phyloP scores from a whole-genome alignment of 1,140 invertebrate genomes.

The Oscheius sp. region DNA sequence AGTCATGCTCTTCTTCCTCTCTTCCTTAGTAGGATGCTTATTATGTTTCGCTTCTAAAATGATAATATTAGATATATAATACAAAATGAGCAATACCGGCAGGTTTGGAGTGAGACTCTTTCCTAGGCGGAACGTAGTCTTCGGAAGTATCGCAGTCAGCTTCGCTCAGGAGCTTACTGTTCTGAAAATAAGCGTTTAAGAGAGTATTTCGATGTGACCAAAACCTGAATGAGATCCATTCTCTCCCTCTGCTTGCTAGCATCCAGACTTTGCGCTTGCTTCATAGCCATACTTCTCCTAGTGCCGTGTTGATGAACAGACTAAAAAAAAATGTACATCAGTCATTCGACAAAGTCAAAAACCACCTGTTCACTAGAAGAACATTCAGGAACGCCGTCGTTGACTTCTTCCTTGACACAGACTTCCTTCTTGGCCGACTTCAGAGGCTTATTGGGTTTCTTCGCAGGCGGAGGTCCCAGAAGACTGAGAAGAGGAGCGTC shows the following conservation, averaged over 20 bases:
- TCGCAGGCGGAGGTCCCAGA: too few species aligned
- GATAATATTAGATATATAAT: neutral
- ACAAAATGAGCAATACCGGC: neutral
- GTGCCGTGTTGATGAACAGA: neutral
- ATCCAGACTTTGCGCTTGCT: neutral
- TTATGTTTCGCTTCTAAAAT: neutral
- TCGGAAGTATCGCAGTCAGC: neutral
- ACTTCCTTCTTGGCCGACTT: neutral
- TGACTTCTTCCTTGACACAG: neutral
- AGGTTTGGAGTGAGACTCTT: neutral
- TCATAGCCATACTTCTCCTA: neutral
- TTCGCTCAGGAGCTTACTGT: neutral
- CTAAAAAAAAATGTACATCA: too few species aligned
- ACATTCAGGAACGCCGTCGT: neutral
- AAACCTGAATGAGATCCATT: neutral
- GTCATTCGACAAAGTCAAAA: too few species aligned
- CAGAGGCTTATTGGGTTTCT: too few species aligned
- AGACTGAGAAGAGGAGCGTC: conserved; percentile 1
- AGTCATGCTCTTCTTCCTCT: neutral
- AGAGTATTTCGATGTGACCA: too few species aligned
- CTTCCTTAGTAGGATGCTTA: neutral
- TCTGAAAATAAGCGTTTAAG: neutral
- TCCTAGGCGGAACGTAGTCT: neutral
- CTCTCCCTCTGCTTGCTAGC: neutral
- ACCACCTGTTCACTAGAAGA: too few species aligned